Base-by-base conservation (phyloP, 2,888 invertebrate species). In the Callimorpha dominula region DNA sequence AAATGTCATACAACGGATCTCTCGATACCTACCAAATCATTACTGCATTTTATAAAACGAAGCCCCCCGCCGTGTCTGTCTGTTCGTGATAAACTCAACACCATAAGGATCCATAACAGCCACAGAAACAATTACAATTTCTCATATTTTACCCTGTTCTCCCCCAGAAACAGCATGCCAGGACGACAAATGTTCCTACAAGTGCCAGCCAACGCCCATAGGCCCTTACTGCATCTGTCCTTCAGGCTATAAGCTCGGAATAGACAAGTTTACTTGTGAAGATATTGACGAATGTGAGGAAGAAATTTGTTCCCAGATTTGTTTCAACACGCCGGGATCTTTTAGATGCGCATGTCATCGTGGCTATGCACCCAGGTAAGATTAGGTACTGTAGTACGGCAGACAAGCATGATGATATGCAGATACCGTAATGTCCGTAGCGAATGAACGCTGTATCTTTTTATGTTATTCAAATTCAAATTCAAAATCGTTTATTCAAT, bases 231-330 rank as follows among this genome's bases (percentile, higher is more conserved):
- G 98, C 88, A 85, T 88, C 1, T 98, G 98, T 84, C 87, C 90
- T 1, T 79, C 85, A 0, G 98, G 98, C 1, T 97, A 96, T 88
- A 86, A 88, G 17, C 86, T 97, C 54, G 87, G 87, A 3, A 85
- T 89, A 0, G 96, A 97, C 95, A 96, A 50, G 91, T 88, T 66
- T 90, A 92, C 42, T 96, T 98, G 98, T 81, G 87, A 87, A 17
- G 98, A 98, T 86, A 92, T 97, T 0, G 96, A 98, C 84, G 98
- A 98, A 91, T 99, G 99, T 85, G 79, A 88, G 3, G 80, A 88
- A 3, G 92, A 94, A 20, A 92, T 93, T 0, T 98, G 98, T 87
- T 96, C 97, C 6, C 98, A 98, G 85, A 83, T 94, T 0, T 97
- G 97, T 86, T 84, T 85, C 49, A 97, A 97, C 82, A 86, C 88